These are phyloP conservation scores for Pinna nobilis DNA, from an alignment of 1,140 invertebrate genomes.

Conservation along the genomic window DNA sequence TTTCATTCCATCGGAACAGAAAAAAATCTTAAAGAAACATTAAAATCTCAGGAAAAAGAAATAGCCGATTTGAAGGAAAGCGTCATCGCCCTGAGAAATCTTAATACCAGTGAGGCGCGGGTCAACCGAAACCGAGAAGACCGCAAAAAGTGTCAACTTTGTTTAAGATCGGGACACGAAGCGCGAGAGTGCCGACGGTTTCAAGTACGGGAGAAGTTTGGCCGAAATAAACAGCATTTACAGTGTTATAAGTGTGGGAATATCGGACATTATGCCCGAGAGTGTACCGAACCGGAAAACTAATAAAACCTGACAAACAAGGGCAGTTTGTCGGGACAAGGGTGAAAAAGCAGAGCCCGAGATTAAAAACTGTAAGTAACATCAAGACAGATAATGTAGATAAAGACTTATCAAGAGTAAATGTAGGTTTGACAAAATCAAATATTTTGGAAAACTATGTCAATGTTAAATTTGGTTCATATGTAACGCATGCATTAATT, in stretches of 20 bases:
- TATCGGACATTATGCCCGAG: not conserved
- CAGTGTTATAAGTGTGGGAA: not conserved
- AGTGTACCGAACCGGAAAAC: not conserved
- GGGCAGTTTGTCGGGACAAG: not conserved
- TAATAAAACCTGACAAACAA: not conserved
- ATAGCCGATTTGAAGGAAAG: not conserved
- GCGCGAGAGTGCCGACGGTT: not conserved
- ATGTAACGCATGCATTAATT: not conserved
- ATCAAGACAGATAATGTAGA: too few species aligned
- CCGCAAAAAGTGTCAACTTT: constrained; percentile 10
- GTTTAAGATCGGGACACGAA: not conserved
- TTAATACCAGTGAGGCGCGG: not conserved
- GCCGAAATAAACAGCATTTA: not conserved
- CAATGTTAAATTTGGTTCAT: not conserved
- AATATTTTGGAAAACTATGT: not conserved
- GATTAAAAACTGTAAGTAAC: too few species aligned
- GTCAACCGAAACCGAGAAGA: not conserved
- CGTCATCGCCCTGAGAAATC: not conserved
- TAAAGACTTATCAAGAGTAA: too few species aligned
- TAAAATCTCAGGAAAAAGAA: constrained; percentile 2
- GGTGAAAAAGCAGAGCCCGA: too few species aligned
- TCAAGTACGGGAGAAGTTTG: not conserved
- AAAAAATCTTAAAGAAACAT: not conserved
- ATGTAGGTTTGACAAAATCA: not conserved
- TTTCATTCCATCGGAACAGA: not conserved